phyloP scores from a whole-genome alignment of 2,888 invertebrate genomes.

The Nomada goodeniana region DNA sequence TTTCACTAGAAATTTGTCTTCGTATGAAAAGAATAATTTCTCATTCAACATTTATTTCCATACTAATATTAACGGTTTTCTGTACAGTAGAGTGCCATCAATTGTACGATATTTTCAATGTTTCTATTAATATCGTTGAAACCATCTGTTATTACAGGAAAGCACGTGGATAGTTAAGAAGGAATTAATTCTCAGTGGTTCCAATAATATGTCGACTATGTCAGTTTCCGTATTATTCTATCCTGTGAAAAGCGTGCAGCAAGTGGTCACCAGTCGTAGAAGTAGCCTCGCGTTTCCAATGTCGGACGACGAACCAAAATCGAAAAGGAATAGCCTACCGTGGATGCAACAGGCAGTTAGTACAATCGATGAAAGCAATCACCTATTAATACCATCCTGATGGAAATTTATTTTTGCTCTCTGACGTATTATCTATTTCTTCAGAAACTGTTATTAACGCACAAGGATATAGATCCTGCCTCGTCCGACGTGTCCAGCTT shows the following conservation, averaged over 20 bases:
- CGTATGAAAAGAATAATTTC: background rate
- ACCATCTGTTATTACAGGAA: constrained; percentile 68
- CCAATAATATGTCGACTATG: constrained; percentile 80
- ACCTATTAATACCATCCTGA: constrained; percentile 9
- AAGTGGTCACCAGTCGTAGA: constrained; percentile 74
- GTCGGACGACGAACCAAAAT: constrained; percentile 78
- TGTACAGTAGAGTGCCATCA: background rate
- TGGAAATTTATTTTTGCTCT: background rate
- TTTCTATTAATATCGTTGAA: too few relatives aligned
- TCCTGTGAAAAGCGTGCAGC: constrained; percentile 82
- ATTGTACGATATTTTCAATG: too few relatives aligned
- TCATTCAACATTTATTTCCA: background rate
- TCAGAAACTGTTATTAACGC: constrained; percentile 80
- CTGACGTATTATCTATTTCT: constrained; percentile 20
- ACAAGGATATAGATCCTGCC: constrained; percentile 77
- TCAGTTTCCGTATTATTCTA: constrained; percentile 85
- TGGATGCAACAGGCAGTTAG: constrained; percentile 84
- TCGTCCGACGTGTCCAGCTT: constrained; percentile 82
- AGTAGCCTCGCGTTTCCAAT: constrained; percentile 73
- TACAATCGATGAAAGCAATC: constrained; percentile 14
- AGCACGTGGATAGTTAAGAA: constrained; percentile 78
- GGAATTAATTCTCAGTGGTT: constrained; percentile 78
- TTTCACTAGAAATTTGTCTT: too few relatives aligned
- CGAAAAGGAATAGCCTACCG: constrained; percentile 81
- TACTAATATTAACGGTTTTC: background rate